Evolutionary conservation across 2,797 vertebrate genomes (phyloP).

Genomic region (Oreochromis grahami): DNA sequence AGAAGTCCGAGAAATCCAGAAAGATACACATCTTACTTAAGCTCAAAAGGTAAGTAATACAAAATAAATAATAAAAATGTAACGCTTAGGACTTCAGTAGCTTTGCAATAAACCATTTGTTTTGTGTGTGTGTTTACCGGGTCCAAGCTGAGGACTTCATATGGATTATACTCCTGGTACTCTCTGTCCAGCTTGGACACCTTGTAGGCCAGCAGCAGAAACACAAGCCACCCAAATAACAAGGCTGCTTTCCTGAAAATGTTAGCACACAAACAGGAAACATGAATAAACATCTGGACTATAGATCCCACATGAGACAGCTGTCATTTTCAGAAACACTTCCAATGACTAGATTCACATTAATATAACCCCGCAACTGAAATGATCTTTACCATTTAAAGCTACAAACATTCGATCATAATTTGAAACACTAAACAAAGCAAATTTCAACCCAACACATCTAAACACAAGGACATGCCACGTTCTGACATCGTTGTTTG

Average conservation of each 20-base stretch:
- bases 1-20: not conserved
- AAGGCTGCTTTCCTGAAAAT: constrained; percentile 88
- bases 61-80: not conserved
- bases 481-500: constrained; percentile 14
- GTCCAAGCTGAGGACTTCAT: constrained; percentile 94
- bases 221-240: constrained; percentile 94
- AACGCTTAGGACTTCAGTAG: not conserved
- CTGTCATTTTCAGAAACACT: not conserved
- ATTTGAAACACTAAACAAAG: not conserved
- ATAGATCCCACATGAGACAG: not conserved
- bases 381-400: not conserved
- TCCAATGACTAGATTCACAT: not conserved
- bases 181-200: constrained; percentile 97
- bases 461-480: not conserved
- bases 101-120: not conserved
- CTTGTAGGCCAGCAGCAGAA: constrained; percentile 95
- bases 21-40: not conserved
- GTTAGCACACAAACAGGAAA: not conserved
- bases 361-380: not conserved
- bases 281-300: not conserved
- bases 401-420: not conserved
- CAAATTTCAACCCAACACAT: not conserved
- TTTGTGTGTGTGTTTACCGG: constrained; percentile 77
- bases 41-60: not conserved
- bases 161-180: constrained; percentile 99